These are phyloP conservation scores for Drosophila seclusa DNA, from an alignment of 2,888 invertebrate genomes.

Conservation along the genomic window DNA sequence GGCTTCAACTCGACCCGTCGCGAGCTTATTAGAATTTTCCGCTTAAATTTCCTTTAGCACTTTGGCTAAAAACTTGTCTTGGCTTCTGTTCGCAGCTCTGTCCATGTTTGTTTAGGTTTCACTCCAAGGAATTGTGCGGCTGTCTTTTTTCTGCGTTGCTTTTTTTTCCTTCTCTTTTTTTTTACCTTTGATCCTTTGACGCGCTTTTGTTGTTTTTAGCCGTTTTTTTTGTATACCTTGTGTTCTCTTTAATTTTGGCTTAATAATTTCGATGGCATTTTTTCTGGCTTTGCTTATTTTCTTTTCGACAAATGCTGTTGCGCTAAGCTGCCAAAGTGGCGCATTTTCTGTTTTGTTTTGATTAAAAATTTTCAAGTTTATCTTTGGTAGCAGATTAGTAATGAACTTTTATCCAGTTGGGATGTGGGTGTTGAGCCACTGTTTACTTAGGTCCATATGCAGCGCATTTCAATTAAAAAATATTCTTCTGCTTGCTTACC, in stretches of 20 bases:
- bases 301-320: constrained; percentile 57
- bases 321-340: constrained; percentile 76
- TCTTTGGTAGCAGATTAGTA: constrained; percentile 80
- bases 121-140: constrained; percentile 55
- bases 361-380: constrained; percentile 76
- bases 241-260: constrained; percentile 69
- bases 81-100: constrained; percentile 34
- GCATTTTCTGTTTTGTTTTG: constrained; percentile 75
- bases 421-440: constrained; percentile 33
- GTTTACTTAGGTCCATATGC: constrained; percentile 75
- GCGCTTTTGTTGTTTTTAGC: constrained; percentile 68
- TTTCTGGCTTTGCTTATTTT: constrained; percentile 68
- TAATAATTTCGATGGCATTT: constrained; percentile 66
- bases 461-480: constrained; percentile 71
- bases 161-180: constrained; percentile 19
- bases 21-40: constrained; percentile 79
- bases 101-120: constrained; percentile 72
- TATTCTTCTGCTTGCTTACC: constrained; percentile 45
- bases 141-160: constrained; percentile 33
- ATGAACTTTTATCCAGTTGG: constrained; percentile 58
- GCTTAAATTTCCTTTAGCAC: constrained; percentile 80
- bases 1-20: constrained; percentile 18
- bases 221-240: constrained; percentile 26
- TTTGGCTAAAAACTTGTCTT: constrained; percentile 64
- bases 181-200: constrained; percentile 80